Base-by-base conservation (phyloP, 2,797 vertebrate genomes). In the Helarctos malayanus region DNA sequence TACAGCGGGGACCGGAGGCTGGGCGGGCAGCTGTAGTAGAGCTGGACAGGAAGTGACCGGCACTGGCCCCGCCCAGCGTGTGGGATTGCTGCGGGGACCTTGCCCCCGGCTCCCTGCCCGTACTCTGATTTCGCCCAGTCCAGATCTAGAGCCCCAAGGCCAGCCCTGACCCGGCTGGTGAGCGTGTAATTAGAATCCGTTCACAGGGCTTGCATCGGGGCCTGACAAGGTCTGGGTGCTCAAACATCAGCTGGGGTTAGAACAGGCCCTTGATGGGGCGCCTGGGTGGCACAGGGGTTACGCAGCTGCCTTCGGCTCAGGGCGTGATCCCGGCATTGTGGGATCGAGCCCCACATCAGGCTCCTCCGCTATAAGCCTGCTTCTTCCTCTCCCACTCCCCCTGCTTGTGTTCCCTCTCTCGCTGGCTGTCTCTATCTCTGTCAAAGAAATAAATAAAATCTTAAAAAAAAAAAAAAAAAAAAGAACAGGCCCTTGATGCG, bases 221-320 rank as follows among this genome's bases (percentile, higher is more conserved):
- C 4, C 35, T 2, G n/a, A 8, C 14, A 0, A 1, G 1, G 14
- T 0, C 8, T 0, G 12, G 82, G 10, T 27, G 89, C 59, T 29
- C 21, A 9, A 6, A 35, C n/a, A 29, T 4, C 15, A 14, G 69
- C 52, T 13, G 0, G 68, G 29, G 18, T 21, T 45, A 7, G 5
- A 18, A 35, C 5, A 1, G 69, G 25, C 23, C 21, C 5, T 10
- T 23, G 4, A 3, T 49, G 65, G 38, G 38, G 38, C 38, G 38
- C 38, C 38, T 38, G 38, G 38, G 38, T 38, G 38, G 38, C 38
- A 38, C 38, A 38, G 38, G 4, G 38, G 38, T 38, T 38, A 38
- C 4, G 38, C 38, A 38, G 3, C 38, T 38, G 38, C 38, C 38
- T 38, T 38, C 38, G 38, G 38, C 38, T 38, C 35, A 38, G 35